Evolutionary conservation across 2,888 invertebrate genomes (phyloP).

Genomic region (Ectobius pallidus): DNA sequence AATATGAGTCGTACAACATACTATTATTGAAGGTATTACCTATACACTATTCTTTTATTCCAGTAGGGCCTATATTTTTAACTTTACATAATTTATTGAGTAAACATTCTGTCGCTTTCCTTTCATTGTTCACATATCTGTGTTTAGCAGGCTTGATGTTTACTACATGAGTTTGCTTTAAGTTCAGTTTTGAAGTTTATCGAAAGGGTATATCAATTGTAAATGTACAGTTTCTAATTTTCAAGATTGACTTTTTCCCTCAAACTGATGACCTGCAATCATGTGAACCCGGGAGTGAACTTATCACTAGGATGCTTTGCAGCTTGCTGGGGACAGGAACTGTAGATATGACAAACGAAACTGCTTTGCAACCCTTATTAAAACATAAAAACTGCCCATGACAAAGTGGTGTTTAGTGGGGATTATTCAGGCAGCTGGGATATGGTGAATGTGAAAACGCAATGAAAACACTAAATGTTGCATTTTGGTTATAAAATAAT

Average conservation of each 20-base stretch:
- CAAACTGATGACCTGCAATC: too few species aligned
- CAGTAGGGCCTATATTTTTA: too few species aligned
- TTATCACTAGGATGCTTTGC: constrained; percentile 27
- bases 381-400: constrained; percentile 27
- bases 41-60: too few species aligned
- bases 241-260: constrained; percentile 12
- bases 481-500: constrained; percentile 35
- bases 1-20: too few species aligned
- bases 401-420: constrained; percentile 16
- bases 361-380: constrained; percentile 33
- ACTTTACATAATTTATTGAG: too few species aligned
- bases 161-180: too few species aligned
- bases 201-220: background rate
- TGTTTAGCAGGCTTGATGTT: too few species aligned
- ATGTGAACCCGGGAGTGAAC: constrained; percentile 2
- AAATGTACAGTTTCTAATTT: constrained; percentile 22
- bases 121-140: too few species aligned
- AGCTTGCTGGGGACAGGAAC: constrained; percentile 33
- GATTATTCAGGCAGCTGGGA: constrained; percentile 37
- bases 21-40: too few species aligned
- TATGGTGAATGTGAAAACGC: constrained; percentile 8
- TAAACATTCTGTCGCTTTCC: too few species aligned
- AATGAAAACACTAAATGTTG: constrained; percentile 11
- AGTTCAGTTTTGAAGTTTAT: background rate
- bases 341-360: background rate